Base-by-base conservation (phyloP, 1,140 invertebrate genomes). In the Lanistes nyassanus region DNA sequence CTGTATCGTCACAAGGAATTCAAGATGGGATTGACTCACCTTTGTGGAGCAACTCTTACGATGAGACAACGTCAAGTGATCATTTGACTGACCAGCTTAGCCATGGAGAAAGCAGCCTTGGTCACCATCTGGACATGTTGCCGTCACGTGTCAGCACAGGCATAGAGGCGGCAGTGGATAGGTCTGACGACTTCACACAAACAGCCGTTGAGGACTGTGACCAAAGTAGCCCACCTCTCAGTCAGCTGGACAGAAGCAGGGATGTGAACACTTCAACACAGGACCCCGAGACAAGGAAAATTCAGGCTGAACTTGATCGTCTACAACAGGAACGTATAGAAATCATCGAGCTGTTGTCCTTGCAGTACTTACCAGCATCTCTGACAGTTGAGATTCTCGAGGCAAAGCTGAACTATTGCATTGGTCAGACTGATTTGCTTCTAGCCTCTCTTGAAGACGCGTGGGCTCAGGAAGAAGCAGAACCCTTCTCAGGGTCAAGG, bases 341-440 rank as follows among this genome's bases (percentile, higher is more conserved):
- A 34, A 86, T 88, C 37, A 82, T 87, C 6, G 83, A 88, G 72
- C 75, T 88, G 58, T 76, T 88, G 0, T 82, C 79, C 9, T 72
- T 85, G 64, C 82, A 86, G 65, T 84, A 86, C 68, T 74, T 88
- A 29, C 87, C 87, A 19, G 80, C 85, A 11, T 86, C 84, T 75
- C 73, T 88, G 23, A 86, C 85, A 65, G 79, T 87, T 37, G 86
- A 88, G 74, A 72, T 87, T 21, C 74, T 86, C 13, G 87, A 88
- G 74, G 82, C 82, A 9, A 86, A 88, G 58, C 76, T 88, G 5
- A 87, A 88, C 74, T 87, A 88, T 75, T 82, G 83, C 64, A 83
- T 88, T 74, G 86, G 85, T 13, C 87, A 88, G 76, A 87, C 87
- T 16, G 87, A 88, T 75, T 73, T 81, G 3, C 72, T 88, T 13